phyloP scores from a whole-genome alignment of 2,113 vertebrate species.

The Tricholaema leucomelas region DNA sequence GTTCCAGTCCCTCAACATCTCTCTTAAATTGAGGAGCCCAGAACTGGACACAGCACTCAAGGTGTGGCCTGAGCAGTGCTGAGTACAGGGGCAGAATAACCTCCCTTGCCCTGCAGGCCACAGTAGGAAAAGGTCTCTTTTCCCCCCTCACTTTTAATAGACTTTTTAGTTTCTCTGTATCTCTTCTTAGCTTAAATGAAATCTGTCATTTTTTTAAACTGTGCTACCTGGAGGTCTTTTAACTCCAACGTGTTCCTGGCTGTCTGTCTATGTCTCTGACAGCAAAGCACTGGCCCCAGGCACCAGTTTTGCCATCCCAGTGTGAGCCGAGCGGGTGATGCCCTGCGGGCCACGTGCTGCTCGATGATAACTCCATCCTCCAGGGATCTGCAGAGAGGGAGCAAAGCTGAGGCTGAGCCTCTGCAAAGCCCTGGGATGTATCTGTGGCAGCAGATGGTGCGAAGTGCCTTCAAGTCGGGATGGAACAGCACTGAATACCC shows the following conservation, averaged over 20 bases:
- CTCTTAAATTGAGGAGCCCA: no score
- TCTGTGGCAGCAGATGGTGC: constrained; percentile 7
- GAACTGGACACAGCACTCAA: no score
- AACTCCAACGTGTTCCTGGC: not conserved
- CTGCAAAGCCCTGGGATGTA: not conserved
- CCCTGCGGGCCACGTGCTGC: not conserved
- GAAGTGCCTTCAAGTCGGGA: not conserved
- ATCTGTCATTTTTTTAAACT: not conserved
- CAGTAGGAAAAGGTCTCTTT: not conserved
- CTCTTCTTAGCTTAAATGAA: not conserved
- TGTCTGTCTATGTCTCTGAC: not conserved
- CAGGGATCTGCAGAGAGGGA: not conserved
- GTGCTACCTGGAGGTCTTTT: not conserved
- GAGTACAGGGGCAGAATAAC: no score
- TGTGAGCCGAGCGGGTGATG: not conserved
- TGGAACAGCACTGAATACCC: not conserved
- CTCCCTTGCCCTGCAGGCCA: no score
- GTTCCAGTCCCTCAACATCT: no score
- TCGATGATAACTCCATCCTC: not conserved
- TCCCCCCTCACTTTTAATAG: not conserved
- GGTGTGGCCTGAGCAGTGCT: no score
- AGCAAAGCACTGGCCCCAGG: not conserved
- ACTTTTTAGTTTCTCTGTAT: not conserved
- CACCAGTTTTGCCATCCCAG: not conserved
- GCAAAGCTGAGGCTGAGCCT: not conserved